A percentile compares a stretch with the other conserved stretches of the same genome.
phyloP scores from a whole-genome alignment of 2,113 vertebrate genomes.

The Neolamprologus fasciatus region DNA sequence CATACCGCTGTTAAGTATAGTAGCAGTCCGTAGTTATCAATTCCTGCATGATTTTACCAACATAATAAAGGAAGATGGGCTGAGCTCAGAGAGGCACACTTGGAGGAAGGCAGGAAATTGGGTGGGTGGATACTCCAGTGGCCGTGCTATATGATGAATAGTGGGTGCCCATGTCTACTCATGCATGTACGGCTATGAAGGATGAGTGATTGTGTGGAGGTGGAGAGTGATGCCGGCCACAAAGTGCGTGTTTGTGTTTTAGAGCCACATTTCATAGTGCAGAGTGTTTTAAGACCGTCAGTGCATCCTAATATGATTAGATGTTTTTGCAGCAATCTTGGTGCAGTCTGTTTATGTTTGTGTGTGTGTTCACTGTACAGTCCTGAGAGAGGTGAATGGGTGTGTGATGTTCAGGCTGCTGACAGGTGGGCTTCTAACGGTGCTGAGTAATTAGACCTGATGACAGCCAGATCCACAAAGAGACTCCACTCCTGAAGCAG shows the following conservation, averaged over 20 bases:
- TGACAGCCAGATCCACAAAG: conserved; percentile 23
- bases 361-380: background rate
- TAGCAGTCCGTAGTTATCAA: background rate
- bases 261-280: background rate
- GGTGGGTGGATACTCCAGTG: background rate
- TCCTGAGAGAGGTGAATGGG: background rate
- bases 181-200: background rate
- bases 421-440: conserved; percentile 25
- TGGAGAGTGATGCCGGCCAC: background rate
- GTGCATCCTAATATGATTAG: background rate
- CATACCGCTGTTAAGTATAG: background rate
- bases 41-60: conserved; percentile 38
- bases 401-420: conserved; percentile 3
- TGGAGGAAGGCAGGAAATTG: background rate
- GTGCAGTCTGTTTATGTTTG: background rate
- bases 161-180: background rate
- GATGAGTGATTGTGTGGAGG: background rate
- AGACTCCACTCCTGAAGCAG: background rate
- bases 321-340: background rate
- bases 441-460: conserved; percentile 46
- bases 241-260: background rate
- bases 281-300: background rate
- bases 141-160: background rate
- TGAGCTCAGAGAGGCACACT: background rate
- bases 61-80: conserved; percentile 10